Evolutionary conservation across 2,113 vertebrate species (phyloP).

Genomic region (Pelmatolapia mariae): DNA sequence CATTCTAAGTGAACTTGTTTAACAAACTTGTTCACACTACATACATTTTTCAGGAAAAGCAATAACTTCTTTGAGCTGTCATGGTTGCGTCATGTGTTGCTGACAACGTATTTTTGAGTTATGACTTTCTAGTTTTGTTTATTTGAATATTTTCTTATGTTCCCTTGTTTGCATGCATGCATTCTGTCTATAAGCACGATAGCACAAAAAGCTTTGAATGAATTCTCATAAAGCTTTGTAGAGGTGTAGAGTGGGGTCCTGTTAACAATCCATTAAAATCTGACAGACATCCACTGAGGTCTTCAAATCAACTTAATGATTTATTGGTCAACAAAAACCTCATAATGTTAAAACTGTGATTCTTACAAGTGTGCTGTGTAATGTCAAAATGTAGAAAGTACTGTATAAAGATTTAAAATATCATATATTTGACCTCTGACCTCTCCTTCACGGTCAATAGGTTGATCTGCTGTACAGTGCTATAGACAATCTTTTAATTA

Average conservation of each 20-base stretch:
- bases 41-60: neutral
- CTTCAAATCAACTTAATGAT: neutral
- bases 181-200: neutral
- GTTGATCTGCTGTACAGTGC: neutral
- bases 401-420: accelerated
- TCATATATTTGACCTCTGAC: neutral
- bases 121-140: neutral
- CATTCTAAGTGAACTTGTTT: neutral
- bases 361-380: neutral
- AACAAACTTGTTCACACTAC: neutral
- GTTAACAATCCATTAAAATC: neutral
- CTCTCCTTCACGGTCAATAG: neutral
- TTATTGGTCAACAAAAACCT: neutral
- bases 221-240: neutral
- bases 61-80: neutral
- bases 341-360: neutral
- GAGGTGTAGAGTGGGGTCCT: neutral
- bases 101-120: neutral
- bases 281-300: neutral
- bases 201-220: neutral
- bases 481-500: neutral
- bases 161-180: neutral
- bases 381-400: accelerated
- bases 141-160: neutral
- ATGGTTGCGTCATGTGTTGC: neutral